Evolutionary conservation across 2,797 vertebrate genomes (phyloP), one percentile per base, ranked within the genome.

Genomic region (Rhadinocentrus ornatus): DNA sequence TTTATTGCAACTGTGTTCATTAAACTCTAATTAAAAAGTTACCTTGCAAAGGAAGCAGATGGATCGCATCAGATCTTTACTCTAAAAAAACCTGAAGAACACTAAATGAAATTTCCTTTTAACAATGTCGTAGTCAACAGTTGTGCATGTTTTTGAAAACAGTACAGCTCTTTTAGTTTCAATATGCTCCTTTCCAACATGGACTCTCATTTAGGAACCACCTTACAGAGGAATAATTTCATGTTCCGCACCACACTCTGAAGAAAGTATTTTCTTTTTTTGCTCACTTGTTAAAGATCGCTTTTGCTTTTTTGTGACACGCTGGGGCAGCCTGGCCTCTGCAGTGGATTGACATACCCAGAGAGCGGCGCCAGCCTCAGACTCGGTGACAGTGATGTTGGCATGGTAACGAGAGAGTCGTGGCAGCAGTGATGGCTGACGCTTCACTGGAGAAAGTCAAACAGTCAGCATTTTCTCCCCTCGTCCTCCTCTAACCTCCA

Each of bases 391-490:
- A 80, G 79, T 8, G 16, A n/a, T 1, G 78, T 92, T 75, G 90
- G 62, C 83, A 89, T 84, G 82, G 90, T 62, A 87, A 89, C 91
- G n/a, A 77, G 78, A 24, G 22, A 73, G 68, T 76, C 53, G 53
- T 80, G 90, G 85, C 81, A 76, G 88, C 71, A 53, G 67, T 5
- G 35, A 82, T 74, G 83, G 88, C 64, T 66, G 81, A 77, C 44
- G 71, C 71, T 53, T 80, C 3, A 22, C 35, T 16, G n/a, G 69
- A 70, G 65, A 77, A 88, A 85, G 66, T 37, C 11, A 73, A 72
- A 67, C 80, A 85, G 85, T 94, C 93, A 93, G 92, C 91, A 41
- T 61, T 88, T 92, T 84, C 69, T 55, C 53, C 55, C 31, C 37
- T 18, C 41, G 54, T 84, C 78, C 73, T 78, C 69, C 74, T 56